These are phyloP conservation scores for Limnephilus rhombicus DNA, from an alignment of 2,888 invertebrate species.

Conservation along the genomic window DNA sequence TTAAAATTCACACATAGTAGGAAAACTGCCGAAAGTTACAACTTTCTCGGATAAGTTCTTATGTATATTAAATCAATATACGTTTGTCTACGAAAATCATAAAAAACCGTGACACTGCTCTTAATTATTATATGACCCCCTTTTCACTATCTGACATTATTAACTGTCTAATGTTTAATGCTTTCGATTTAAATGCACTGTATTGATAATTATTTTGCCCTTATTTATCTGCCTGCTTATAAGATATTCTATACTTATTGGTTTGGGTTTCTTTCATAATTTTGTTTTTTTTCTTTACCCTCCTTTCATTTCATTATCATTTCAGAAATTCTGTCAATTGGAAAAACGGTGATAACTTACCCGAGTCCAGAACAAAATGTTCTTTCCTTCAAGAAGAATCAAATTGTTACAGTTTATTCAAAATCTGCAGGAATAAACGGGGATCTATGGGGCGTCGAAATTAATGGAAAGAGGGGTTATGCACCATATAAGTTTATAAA, in stretches of 20 bases:
- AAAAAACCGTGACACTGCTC: background rate
- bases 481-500: slow-evolving; percentile 78
- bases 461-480: slow-evolving; percentile 84
- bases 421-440: slow-evolving; percentile 82
- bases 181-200: slow-evolving; percentile 31
- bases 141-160: slow-evolving; percentile 42
- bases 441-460: slow-evolving; percentile 84
- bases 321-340: slow-evolving; percentile 81
- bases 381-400: slow-evolving; percentile 80
- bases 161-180: slow-evolving; percentile 60
- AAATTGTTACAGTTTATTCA: slow-evolving; percentile 81
- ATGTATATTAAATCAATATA: background rate
- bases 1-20: background rate
- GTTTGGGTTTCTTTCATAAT: slow-evolving; percentile 42
- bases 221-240: slow-evolving; percentile 25
- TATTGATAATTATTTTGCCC: slow-evolving; percentile 25
- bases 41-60: background rate
- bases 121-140: slow-evolving; percentile 11
- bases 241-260: slow-evolving; percentile 17
- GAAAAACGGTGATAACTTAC: slow-evolving; percentile 79
- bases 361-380: slow-evolving; percentile 76
- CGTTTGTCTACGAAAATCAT: background rate
- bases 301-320: slow-evolving; percentile 66
- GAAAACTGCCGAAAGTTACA: background rate
- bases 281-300: slow-evolving; percentile 37